Evolutionary conservation across 2,797 vertebrate genomes (phyloP), one percentile per base, ranked within the genome.

Genomic region (Helicolenus hilgendorfi): DNA sequence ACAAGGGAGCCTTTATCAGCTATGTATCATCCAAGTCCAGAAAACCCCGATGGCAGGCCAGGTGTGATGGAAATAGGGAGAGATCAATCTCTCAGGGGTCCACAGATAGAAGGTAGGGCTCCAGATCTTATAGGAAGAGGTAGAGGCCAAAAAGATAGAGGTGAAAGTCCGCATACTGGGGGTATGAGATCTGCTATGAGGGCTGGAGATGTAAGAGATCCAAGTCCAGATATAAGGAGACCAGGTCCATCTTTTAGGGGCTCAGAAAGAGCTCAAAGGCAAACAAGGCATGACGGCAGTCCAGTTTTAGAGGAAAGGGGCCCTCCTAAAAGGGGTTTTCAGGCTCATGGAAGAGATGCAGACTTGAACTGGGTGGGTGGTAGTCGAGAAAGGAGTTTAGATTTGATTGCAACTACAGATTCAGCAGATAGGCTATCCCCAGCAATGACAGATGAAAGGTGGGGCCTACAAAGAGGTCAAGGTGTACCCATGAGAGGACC

Each of bases 231-330:
- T 56, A 38, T 62, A 35, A 86, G 36, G 18, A 69, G 65, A 60
- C 13, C 65, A 70, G 38, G 67, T 68, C 60, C 72, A 80, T 81
- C 38, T 35, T 72, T 79, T 31, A 64, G 72, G 20, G 73, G 67
- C 27, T 74, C 70, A 15, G 75, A n/a, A 80, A 62, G 38, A 65
- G 36, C 64, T 68, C 71, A 80, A 14, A 83, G 31, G 38, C 81
- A 83, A 14, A 35, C 56, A 33, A 86, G 60, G 31, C 36, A 85
- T 70, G 77, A 85, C 67, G 55, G 71, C 27, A 81, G 33, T 77
- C 71, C 72, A 83, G 33, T 27, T 64, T 73, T 77, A 77, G 77
- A 85, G 14, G 69, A 79, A 60, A 69, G 11, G 31, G 62, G 24
- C 18, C 59, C 49, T 33, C 6, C 1, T 10, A 87, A 68, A 84